Percentiles rank a stretch among this genome's conserved stretches.
phyloP scores from a whole-genome alignment of 2,113 vertebrate genomes.

The Dicrurus megarhynchus region DNA sequence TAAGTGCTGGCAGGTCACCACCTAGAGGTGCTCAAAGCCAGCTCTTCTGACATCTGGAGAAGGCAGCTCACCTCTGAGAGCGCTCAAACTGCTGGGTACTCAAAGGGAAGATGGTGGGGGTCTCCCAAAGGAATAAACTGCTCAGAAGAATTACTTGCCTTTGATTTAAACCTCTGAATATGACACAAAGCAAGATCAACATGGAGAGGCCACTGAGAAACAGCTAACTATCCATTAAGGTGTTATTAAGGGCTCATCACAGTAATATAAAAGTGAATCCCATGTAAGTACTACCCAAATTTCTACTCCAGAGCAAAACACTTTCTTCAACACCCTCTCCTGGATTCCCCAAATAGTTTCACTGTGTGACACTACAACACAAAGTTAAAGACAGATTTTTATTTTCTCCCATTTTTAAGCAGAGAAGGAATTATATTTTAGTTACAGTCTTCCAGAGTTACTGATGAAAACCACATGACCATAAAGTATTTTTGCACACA shows the following conservation, averaged over 20 bases:
- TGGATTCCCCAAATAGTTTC: neutral
- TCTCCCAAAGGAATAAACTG: neutral
- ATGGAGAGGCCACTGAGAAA: neutral
- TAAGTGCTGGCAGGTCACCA: neutral
- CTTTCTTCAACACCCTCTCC: neutral
- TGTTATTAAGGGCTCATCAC: neutral
- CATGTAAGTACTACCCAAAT: neutral
- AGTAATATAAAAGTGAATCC: neutral
- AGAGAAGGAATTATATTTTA: neutral
- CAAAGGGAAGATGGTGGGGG: neutral
- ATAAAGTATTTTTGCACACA: neutral
- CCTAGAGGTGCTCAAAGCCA: slow-evolving; percentile 5
- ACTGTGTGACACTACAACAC: neutral
- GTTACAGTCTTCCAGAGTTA: neutral
- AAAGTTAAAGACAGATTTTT: neutral
- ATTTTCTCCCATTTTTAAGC: neutral
- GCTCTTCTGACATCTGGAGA: neutral
- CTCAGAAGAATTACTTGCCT: neutral
- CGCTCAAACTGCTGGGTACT: neutral
- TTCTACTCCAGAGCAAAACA: neutral
- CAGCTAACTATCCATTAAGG: neutral
- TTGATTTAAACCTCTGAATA: neutral
- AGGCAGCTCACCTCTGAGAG: neutral
- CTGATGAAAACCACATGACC: neutral
- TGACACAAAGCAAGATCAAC: neutral